These are phyloP conservation scores for Akabosia matsudoensis DNA, from an alignment of 1,140 invertebrate species.

Conservation along the genomic window DNA sequence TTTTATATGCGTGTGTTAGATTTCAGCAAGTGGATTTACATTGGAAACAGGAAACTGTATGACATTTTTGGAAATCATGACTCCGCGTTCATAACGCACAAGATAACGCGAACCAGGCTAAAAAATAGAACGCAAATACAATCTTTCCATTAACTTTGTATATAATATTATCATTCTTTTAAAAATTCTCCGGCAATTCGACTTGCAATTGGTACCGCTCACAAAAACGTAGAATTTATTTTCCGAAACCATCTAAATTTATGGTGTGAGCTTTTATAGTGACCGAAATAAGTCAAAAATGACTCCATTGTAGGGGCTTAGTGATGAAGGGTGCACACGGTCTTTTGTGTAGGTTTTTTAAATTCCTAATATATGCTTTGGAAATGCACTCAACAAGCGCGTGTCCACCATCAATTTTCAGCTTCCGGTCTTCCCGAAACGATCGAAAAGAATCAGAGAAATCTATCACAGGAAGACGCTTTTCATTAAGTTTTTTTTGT, in stretches of 20 bases:
- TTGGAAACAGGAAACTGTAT: neutral
- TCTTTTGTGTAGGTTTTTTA: neutral
- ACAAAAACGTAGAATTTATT: no score
- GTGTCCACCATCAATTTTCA: constrained; percentile 47
- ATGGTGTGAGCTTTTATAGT: no score
- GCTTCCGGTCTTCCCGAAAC: constrained; percentile 41
- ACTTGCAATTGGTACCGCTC: no score
- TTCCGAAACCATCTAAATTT: no score
- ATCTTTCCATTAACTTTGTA: no score
- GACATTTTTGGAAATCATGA: no score
- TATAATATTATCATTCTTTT: no score
- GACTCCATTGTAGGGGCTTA: neutral
- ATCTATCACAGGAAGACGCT: neutral
- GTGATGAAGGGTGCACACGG: constrained; percentile 4
- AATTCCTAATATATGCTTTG: neutral
- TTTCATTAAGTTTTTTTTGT: neutral
- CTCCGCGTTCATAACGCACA: no score
- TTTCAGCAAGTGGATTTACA: neutral
- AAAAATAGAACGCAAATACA: no score
- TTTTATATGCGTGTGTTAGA: constrained; percentile 45
- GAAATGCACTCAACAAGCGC: constrained; percentile 44
- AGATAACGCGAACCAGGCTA: no score
- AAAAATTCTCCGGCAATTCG: no score
- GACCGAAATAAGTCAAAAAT: no score
- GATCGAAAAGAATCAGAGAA: neutral